Evolutionary conservation across 2,797 vertebrate genomes (phyloP).

Genomic region (Acropternis orthonyx): DNA sequence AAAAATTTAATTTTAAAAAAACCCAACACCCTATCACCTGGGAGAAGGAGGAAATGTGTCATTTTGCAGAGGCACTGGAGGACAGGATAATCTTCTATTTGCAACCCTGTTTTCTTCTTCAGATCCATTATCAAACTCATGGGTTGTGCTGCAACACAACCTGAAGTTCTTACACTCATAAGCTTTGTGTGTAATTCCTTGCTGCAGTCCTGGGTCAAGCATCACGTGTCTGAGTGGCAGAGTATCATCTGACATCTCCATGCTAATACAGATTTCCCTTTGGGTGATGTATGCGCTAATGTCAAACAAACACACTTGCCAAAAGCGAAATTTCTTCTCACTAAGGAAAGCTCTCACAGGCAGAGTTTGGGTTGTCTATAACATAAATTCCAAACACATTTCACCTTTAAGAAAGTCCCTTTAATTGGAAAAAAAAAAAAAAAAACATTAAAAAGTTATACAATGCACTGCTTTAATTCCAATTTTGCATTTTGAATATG

Average conservation of each 20-base stretch:
- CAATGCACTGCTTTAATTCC: background rate
- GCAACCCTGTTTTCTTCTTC: background rate
- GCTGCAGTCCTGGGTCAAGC: background rate
- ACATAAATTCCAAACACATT: background rate
- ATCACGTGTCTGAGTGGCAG: background rate
- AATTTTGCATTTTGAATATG: background rate
- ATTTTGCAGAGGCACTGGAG: background rate
- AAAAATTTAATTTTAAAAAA: background rate
- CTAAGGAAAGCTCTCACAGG: background rate
- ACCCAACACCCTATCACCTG: background rate
- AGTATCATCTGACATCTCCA: background rate
- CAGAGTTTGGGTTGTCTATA: background rate
- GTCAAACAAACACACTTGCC: background rate
- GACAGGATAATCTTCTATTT: background rate
- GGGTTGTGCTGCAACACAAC: background rate
- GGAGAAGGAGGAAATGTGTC: background rate
- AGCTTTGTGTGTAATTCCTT: background rate
- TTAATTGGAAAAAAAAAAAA: background rate
- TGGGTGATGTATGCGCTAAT: background rate
- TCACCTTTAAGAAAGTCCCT: background rate
- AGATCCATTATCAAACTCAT: background rate
- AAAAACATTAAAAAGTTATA: background rate
- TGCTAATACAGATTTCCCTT: background rate
- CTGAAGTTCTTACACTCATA: background rate
- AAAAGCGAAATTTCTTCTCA: background rate